Evolutionary conservation across 2,113 vertebrate genomes (phyloP), one percentile per base, ranked within the genome.

Genomic region (Sturnira hondurensis): DNA sequence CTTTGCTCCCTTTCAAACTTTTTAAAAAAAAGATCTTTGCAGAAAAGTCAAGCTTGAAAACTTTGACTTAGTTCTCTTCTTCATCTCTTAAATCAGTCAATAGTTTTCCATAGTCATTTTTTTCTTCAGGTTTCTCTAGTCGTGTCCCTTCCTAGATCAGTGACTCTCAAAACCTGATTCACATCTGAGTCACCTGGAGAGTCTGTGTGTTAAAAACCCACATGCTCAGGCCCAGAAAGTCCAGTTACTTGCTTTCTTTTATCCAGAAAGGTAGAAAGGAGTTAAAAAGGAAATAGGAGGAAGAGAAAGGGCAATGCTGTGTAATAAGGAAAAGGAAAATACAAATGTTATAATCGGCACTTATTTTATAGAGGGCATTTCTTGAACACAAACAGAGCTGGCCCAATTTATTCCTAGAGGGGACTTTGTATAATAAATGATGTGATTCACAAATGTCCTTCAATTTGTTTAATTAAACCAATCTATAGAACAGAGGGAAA

Each of bases 11-110:
- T 65, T 93, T 77, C 61, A 81, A 67, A 80, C 86, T 54, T 86
- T 63, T 63, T 45, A 17, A 31, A 74, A 74, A 73, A 82, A 58
- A 52, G 54, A 83, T 73, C 24, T 92, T 67, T 88, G 38, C 24
- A 80, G 28, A 47, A 96, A 89, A 95, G 7, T 80, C 89, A 97
- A 45, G 47, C 36, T 83, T 89, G n/a, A 95, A 76, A 93, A 81
- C n/a, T 91, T 26, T 92, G 54, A 94, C 76, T 91, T 82, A 36
- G 38, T 86, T 86, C 24, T 81, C 73, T 78, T 91, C 38, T 88
- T 91, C 63, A 83, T 65, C 65, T 22, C 61, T 56, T 96, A 87
- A 54, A 67, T 80, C 41, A 88, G 68, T 33, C 17, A 80, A 77
- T 43, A 58, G n/a, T 74, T 86, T 84, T 94, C n/a, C 22, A 24